Evolutionary conservation across 2,113 vertebrate genomes (phyloP), one percentile per base, ranked within the genome.

Genomic region (Dicrurus megarhynchus): DNA sequence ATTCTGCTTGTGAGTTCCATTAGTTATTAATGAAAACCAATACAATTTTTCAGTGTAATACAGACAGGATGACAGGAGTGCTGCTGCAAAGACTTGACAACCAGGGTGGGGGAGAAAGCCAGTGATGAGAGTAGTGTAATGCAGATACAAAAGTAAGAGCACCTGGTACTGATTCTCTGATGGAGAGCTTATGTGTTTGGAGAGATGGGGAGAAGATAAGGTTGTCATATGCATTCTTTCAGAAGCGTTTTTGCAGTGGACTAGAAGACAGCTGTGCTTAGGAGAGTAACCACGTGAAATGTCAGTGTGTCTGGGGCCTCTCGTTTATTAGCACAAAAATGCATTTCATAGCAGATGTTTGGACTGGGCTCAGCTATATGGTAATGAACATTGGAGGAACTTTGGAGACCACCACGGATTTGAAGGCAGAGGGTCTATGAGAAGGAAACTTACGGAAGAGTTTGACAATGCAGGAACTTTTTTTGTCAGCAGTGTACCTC

Each of bases 291-390:
- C 4, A 5, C 3, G 35, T 64, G 42, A 90, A 73, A n/a, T 49
- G 27, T 46, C 27, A 33, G 0, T 18, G 50, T 67, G 80, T 6
- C 56, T 56, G 41, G 46, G 50, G 15, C 23, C 11, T 73, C 52
- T 32, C 2, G 1, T 30, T 84, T 47, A 18, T 64, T 69, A 41
- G n/a, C 32, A n/a, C 18, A 55, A 23, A 88, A 89, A 32, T 59
- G 8, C 4, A 12, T 37, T 93, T 81, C 28, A 28, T 42, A 56
- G 44, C 35, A 68, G 30, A 14, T 55, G 6, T 83, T 70, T 60
- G 47, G 47, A 14, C 50, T 68, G 35, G 6, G 23, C 30, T 69
- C 37, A 52, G 15, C 16, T 70, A 4, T 1, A 0, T 0, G 1
- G 9, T 27, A 9, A 2, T 10, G 18, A 67, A 18, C 7, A 5